These are phyloP conservation scores for Sesia apiformis DNA, from an alignment of 2,888 invertebrate genomes.

Conservation along the genomic window DNA sequence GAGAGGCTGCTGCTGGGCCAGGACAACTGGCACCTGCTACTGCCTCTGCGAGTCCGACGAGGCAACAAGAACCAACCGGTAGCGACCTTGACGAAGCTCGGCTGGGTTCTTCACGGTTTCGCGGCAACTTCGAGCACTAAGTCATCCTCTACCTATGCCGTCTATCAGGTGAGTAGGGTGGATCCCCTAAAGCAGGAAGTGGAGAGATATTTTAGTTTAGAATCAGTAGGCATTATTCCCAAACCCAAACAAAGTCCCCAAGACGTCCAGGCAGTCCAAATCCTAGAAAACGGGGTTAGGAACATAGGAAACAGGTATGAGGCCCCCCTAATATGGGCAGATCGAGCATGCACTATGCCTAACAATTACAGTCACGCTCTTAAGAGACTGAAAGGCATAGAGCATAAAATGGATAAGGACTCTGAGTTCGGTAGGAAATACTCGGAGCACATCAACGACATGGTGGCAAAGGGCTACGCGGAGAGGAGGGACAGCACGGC, in stretches of 20 bases:
- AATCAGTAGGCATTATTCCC: no score
- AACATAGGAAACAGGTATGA: neutral
- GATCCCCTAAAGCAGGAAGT: no score
- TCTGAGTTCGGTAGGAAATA: neutral
- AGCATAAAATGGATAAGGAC: neutral
- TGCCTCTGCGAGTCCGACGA: neutral
- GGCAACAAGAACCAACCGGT: neutral
- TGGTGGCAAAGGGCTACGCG: no score
- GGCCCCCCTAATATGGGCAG: neutral
- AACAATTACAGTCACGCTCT: neutral
- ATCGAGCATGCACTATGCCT: neutral
- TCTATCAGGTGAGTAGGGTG: no score
- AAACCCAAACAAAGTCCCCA: no score
- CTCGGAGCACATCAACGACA: neutral
- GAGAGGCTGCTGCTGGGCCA: neutral
- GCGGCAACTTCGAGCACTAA: neutral
- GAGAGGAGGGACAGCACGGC: no score
- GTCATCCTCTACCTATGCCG: no score
- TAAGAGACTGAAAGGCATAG: neutral
- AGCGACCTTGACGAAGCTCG: neutral
- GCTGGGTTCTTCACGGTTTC: neutral
- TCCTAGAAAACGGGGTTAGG: neutral
- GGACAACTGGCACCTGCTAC: no score
- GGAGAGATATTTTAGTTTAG: no score
- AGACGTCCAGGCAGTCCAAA: neutral